These are phyloP conservation scores for Drusus annulatus DNA, from an alignment of 1,140 invertebrate species.

Conservation along the genomic window DNA sequence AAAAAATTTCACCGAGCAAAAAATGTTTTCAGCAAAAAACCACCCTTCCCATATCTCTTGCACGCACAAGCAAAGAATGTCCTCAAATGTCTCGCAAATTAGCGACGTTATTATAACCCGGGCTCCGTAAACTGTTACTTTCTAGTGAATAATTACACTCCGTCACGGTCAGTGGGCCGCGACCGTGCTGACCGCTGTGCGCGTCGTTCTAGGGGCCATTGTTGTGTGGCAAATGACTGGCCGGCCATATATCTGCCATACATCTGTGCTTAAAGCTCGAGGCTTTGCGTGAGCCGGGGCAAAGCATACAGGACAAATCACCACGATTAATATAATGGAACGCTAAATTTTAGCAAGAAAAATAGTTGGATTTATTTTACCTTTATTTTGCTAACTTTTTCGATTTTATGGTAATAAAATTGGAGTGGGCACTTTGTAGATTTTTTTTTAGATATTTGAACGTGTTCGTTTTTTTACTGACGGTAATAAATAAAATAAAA, in stretches of 20 bases:
- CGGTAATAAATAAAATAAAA: too few species aligned
- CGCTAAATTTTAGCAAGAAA: background rate
- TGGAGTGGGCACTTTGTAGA: too few species aligned
- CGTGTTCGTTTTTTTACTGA: too few species aligned
- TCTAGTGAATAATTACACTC: conserved; percentile 8
- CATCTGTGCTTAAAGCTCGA: conserved; percentile 14
- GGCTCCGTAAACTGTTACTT: conserved; percentile 1
- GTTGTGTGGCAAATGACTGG: background rate
- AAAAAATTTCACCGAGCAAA: too few species aligned
- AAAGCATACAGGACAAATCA: conserved; percentile 10
- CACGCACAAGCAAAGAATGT: background rate
- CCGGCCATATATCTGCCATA: conserved; percentile 4
- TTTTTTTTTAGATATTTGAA: too few species aligned
- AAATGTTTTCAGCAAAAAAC: background rate
- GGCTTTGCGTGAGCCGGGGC: background rate
- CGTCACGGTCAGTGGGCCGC: conserved; percentile 3
- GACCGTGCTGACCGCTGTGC: conserved; percentile 11
- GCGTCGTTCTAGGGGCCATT: conserved; percentile 4
- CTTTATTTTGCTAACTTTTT: too few species aligned
- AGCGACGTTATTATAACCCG: background rate
- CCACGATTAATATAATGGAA: background rate
- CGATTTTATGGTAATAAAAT: too few species aligned
- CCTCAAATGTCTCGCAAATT: background rate
- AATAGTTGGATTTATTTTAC: background rate
- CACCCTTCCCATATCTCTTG: background rate